phyloP scores from a whole-genome alignment of 2,888 invertebrate genomes.

The Latrodectus elegans region DNA sequence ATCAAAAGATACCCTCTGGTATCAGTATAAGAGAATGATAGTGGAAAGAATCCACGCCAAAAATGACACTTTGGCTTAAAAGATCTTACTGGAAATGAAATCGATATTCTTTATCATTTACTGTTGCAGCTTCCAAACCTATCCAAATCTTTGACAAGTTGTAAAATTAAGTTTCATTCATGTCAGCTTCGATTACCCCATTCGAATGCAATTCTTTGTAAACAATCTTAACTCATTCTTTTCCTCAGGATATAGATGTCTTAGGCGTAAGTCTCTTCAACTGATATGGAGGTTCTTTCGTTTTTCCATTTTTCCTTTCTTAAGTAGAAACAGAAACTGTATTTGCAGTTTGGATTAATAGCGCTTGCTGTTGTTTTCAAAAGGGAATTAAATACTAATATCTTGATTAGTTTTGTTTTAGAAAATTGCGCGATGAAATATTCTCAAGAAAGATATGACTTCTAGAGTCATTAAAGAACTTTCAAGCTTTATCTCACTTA shows the following conservation, averaged over 20 bases:
- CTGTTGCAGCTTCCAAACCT: conserved; percentile 1
- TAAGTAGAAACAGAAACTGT: not conserved
- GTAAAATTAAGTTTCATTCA: conserved; percentile 49
- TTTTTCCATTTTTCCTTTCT: not conserved
- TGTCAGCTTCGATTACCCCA: conserved; percentile 35
- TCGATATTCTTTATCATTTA: conserved; percentile 15
- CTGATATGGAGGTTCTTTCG: not conserved
- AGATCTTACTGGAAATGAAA: conserved; percentile 15
- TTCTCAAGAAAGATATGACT: too few relatives aligned
- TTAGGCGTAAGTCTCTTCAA: not conserved
- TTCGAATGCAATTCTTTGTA: conserved; percentile 43
- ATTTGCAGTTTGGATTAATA: conserved; percentile 22
- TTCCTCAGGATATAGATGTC: not conserved
- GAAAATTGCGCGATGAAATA: not conserved
- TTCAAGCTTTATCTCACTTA: too few relatives aligned
- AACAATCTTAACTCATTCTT: conserved; percentile 28
- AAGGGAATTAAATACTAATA: conserved; percentile 20
- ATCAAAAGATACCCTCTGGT: conserved; percentile 29
- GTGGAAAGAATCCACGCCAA: not conserved
- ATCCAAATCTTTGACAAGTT: conserved; percentile 27
- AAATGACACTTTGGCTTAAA: conserved; percentile 44
- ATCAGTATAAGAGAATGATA: not conserved
- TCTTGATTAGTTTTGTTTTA: conserved; percentile 10
- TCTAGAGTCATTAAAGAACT: too few relatives aligned
- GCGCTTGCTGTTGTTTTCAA: conserved; percentile 4